Evolutionary conservation across 2,888 invertebrate species (phyloP), one percentile per base, ranked within the genome.

Genomic region (Apamea anceps): DNA sequence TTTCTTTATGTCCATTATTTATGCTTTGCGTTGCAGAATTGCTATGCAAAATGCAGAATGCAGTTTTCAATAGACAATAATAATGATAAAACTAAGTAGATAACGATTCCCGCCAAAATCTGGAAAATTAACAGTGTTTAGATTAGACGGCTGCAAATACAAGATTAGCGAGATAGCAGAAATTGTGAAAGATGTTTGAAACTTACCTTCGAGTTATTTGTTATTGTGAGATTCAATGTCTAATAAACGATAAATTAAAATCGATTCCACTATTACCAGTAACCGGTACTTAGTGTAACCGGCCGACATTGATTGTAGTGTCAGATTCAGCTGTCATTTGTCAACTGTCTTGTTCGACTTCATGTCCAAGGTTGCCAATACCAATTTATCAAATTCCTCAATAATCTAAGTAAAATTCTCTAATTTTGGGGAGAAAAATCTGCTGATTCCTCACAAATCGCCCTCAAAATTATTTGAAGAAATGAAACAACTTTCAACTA

Each of bases 1-100:
- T 88, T 94, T 95, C 85, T 89, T 93, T 90, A 94, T 96, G 80
- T 96, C 93, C 95, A 95, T 95, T 81, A 79, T 87, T 79, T 73
- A 79, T 75, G 65, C 60, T 71, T 51, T 51, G 32, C 13, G 67
- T 70, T 71, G 77, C 66, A 78, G 71, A 71, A 71, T 70, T 71
- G 54, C 1, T 70, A 54, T 54, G 25, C 48, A 68, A 32, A 45
- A 25, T 73, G 70, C 65, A 65, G 65, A 65, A 70, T 81, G 82
- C 77, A 72, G 63, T 79, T 86, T 83, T 57, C 75, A 66, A 80
- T 80, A 62, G 77, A 78, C 81, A 84, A 77, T 57, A 37, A 10
- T 63, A 65, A 32, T 54, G n/a, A 57, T 37, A 42, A n/a, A 60
- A 12, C 37, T 57, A 21, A 18, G 51, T 25, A 45, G 68, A 37